A percentile compares a stretch with the other conserved stretches of the same genome.
Evolutionary conservation across 2,888 invertebrate species (phyloP).

Genomic region (Epinotia bilunana): DNA sequence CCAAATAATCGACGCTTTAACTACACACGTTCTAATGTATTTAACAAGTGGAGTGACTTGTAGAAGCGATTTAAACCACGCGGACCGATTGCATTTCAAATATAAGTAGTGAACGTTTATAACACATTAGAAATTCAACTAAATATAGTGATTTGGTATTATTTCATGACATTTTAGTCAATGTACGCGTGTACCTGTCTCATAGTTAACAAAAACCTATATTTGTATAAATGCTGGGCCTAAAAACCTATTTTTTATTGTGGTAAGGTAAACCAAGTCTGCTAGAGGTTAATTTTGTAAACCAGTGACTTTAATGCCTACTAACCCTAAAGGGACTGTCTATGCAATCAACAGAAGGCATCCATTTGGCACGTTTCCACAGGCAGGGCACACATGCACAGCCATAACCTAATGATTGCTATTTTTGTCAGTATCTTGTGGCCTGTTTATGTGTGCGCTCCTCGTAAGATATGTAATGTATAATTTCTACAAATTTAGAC

Average conservation of each 20-base stretch:
- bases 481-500: not conserved
- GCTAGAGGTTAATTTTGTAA: conserved; percentile 47
- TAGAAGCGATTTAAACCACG: conserved; percentile 27
- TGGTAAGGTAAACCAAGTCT: conserved; percentile 47
- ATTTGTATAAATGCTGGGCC: conserved; percentile 67
- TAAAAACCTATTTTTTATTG: conserved; percentile 59
- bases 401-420: not conserved
- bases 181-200: conserved; percentile 76
- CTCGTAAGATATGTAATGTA: not conserved
- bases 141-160: conserved; percentile 60
- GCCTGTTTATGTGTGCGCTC: conserved; percentile 3
- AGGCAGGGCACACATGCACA: not conserved
- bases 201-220: conserved; percentile 58
- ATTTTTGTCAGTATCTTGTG: conserved; percentile 5
- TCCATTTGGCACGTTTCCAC: conserved; percentile 15
- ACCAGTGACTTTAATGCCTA: conserved; percentile 56
- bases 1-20: conserved; percentile 44
- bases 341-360: conserved; percentile 39
- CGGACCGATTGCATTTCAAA: conserved; percentile 42
- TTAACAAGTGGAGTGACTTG: conserved; percentile 14
- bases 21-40: conserved; percentile 21
- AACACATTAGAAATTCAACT: conserved; percentile 48
- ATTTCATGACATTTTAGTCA: conserved; percentile 72
- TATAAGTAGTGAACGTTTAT: conserved; percentile 44
- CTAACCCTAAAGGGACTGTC: conserved; percentile 45